These are phyloP conservation scores for Isoperla grammatica DNA, from an alignment of 2,888 invertebrate species.

Conservation along the genomic window DNA sequence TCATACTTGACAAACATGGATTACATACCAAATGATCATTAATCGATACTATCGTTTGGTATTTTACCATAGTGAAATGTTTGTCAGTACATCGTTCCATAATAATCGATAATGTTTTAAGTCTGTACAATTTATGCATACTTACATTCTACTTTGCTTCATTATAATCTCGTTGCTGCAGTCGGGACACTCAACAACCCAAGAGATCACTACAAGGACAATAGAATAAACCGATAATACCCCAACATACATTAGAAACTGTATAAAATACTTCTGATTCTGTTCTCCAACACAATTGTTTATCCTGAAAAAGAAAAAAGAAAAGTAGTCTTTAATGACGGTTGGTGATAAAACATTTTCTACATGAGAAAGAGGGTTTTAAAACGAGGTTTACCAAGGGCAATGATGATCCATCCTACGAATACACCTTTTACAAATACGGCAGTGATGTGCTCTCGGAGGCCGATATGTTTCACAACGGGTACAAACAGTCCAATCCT, in stretches of 20 bases:
- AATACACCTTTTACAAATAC: conserved; percentile 79
- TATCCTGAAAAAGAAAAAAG: conserved; percentile 54
- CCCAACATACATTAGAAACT: conserved; percentile 78
- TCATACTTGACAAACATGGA: no score
- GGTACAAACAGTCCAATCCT: conserved; percentile 74
- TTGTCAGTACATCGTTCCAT: no score
- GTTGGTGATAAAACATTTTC: background rate
- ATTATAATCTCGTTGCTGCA: conserved; percentile 59
- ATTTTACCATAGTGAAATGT: no score
- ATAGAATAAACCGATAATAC: conserved; percentile 60
- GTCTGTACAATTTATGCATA: no score
- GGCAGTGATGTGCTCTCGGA: conserved; percentile 81
- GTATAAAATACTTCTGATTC: conserved; percentile 88
- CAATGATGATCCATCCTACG: conserved; percentile 81
- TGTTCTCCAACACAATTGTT: conserved; percentile 90
- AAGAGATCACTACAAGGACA: conserved; percentile 62
- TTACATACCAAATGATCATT: no score
- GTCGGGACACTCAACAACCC: conserved; percentile 63
- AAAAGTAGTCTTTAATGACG: background rate
- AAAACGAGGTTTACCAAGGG: conserved; percentile 54
- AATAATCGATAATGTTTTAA: no score
- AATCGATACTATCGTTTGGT: no score
- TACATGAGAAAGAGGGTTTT: background rate
- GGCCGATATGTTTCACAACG: conserved; percentile 77
- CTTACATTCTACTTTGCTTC: conserved; percentile 71